Evolutionary conservation across 2,888 invertebrate genomes (phyloP).

Genomic region (Drosophila kanekoi): DNA sequence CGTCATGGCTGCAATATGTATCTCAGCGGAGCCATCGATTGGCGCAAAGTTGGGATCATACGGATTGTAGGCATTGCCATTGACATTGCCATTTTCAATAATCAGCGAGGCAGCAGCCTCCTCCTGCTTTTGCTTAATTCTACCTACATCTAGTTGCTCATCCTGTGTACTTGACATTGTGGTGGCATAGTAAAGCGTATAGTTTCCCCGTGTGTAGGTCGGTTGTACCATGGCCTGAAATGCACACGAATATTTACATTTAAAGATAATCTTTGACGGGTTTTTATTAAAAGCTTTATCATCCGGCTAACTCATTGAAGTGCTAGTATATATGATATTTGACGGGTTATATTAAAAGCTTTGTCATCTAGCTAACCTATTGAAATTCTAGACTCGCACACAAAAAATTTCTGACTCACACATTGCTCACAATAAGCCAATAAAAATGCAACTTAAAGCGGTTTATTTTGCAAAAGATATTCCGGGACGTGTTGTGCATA

Average conservation of each 20-base stretch:
- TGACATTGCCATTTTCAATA: slow-evolving; percentile 14
- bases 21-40: slow-evolving; percentile 65
- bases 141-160: slow-evolving; percentile 84
- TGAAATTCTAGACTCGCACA: slow-evolving; percentile 62
- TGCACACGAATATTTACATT: slow-evolving; percentile 1
- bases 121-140: slow-evolving; percentile 58
- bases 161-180: slow-evolving; percentile 75
- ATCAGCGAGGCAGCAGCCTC: slow-evolving; percentile 26
- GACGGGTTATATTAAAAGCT: slow-evolving; percentile 40
- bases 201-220: slow-evolving; percentile 84
- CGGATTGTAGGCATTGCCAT: slow-evolving; percentile 76
- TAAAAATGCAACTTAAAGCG: slow-evolving; percentile 80
- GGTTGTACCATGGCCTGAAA: slow-evolving; percentile 80
- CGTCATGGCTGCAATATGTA: slow-evolving; percentile 53
- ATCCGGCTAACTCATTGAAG: slow-evolving; percentile 46
- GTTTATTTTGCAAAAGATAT: slow-evolving; percentile 67
- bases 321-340: slow-evolving; percentile 34
- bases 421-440: slow-evolving; percentile 69
- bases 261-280: slow-evolving; percentile 24
- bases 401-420: slow-evolving; percentile 51
- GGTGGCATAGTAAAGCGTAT: slow-evolving; percentile 84
- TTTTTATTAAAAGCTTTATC: slow-evolving; percentile 47
- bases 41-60: slow-evolving; percentile 78
- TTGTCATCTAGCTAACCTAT: slow-evolving; percentile 44
- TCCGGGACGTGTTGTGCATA: slow-evolving; percentile 71